phyloP scores from a whole-genome alignment of 2,113 vertebrate species.

The Lepisosteus oculatus region DNA sequence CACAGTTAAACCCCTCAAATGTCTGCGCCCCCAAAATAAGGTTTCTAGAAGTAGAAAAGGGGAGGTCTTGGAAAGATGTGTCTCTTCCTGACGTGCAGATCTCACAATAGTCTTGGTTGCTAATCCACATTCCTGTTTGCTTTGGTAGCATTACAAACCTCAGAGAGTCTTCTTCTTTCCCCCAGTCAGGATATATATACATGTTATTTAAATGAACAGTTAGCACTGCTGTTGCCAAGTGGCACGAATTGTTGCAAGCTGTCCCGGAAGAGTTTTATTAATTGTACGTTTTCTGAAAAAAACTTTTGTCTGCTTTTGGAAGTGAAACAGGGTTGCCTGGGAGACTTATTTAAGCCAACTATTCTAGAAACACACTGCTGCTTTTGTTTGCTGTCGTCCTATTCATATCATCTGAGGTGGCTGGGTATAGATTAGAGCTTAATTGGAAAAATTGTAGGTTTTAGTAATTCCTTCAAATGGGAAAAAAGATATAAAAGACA shows the following conservation, averaged over 20 bases:
- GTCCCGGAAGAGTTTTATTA: conserved; percentile 86
- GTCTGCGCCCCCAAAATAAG: not conserved
- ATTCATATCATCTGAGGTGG: conserved; percentile 68
- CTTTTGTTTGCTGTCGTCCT: conserved; percentile 76
- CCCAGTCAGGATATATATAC: conserved; percentile 24
- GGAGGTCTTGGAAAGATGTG: no score
- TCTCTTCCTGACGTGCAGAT: no score
- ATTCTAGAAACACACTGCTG: conserved; percentile 77
- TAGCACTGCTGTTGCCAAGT: conserved; percentile 79
- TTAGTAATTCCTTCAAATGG: no score
- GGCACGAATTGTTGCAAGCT: conserved; percentile 82
- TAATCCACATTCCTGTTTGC: no score
- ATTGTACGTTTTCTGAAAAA: conserved; percentile 79
- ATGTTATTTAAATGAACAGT: conserved; percentile 72
- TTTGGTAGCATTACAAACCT: no score
- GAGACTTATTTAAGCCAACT: conserved; percentile 77
- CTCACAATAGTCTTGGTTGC: no score
- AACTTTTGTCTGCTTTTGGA: conserved; percentile 84
- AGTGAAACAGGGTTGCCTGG: conserved; percentile 78
- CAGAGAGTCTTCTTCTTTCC: not conserved
- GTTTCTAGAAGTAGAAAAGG: no score
- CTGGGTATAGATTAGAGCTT: conserved; percentile 15
- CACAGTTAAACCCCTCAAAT: not conserved
- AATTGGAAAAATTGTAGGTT: conserved; percentile 1
- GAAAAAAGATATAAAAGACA: no score